Percentiles rank a stretch among this genome's conserved stretches.
Conservation (phyloP, 2,797 vertebrate species). For the Graptemys geographica region DNA sequence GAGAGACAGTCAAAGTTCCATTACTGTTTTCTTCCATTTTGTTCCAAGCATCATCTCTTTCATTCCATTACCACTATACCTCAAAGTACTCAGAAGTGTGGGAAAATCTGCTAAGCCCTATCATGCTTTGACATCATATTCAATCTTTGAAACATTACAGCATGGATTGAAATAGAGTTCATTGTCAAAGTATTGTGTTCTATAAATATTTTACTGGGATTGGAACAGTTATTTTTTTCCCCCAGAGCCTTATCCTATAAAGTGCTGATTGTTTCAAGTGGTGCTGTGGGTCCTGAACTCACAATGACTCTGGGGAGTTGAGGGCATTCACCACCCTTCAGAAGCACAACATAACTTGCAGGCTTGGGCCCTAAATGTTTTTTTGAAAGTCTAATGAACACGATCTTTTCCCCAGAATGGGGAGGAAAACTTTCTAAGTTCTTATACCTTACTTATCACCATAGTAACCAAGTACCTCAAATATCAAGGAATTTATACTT, state of each 20-base stretch:
- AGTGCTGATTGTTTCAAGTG: not conserved
- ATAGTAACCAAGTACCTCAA: not conserved
- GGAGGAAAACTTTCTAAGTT: not conserved
- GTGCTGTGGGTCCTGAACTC: not conserved
- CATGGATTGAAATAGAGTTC: not conserved
- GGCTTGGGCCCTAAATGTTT: no score
- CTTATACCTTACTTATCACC: not conserved
- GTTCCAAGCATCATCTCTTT: not conserved
- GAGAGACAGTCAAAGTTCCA: no score
- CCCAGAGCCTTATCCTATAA: not conserved
- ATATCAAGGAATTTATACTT: not conserved
- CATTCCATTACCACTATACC: not conserved
- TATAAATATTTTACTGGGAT: not conserved
- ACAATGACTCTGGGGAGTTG: not conserved
- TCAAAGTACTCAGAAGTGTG: not conserved
- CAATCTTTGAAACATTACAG: not conserved
- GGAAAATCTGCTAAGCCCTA: not conserved
- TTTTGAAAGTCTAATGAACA: no score
- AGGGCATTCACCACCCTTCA: no score
- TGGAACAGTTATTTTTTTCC: not conserved
- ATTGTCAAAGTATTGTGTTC: not conserved
- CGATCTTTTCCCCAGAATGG: not conserved
- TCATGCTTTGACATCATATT: not conserved
- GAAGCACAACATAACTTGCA: no score
- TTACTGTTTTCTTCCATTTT: not conserved